Evolutionary conservation across 2,113 vertebrate genomes (phyloP), one percentile per base, ranked within the genome.

Genomic region (Zeus faber): DNA sequence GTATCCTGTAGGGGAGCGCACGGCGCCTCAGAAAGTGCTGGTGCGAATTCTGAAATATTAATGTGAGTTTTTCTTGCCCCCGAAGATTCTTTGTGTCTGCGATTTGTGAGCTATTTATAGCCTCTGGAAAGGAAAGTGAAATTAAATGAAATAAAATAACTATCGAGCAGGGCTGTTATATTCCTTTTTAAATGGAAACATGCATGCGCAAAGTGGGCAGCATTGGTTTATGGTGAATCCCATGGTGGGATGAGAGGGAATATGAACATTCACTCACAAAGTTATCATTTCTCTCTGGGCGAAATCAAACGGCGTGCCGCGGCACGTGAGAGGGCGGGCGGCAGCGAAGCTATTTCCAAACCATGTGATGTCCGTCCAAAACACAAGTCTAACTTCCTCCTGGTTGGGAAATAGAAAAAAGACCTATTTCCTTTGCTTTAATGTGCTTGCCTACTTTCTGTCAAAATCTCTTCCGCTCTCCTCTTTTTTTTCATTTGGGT

Each of bases 21-120:
- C 22, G 40, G 16, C 24, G 16, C 14, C 37, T 22, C 37, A 25
- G 14, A 31, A 41, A 18, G 41, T 26, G 18, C 10, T n/a, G 8
- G 31, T 35, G 43, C 33, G 39, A 62, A 51, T n/a, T 8, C 25
- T 47, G 10, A 27, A 54, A 54, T 62, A 62, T 62, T 54, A 18
- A 54, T 54, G 50, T 54, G 22, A 31, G 25, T 39, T 20, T 51
- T 10, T 2, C n/a, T 21, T 10, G 24, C 8, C 43, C 11, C 16
- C 23, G 10, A 23, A 8, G 17, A 41, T 11, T 17, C 1, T 40
- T 40, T 26, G 37, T 41, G 21, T 40, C 23, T 25, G 23, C 13
- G 5, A 22, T 18, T 22, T n/a, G n/a, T n/a, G n/a, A n/a, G n/a
- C n/a, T n/a, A n/a, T n/a, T n/a, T n/a, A n/a, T n/a, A n/a, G n/a